phyloP scores from a whole-genome alignment of 2,797 vertebrate species.

The Oryzias sinensis region DNA sequence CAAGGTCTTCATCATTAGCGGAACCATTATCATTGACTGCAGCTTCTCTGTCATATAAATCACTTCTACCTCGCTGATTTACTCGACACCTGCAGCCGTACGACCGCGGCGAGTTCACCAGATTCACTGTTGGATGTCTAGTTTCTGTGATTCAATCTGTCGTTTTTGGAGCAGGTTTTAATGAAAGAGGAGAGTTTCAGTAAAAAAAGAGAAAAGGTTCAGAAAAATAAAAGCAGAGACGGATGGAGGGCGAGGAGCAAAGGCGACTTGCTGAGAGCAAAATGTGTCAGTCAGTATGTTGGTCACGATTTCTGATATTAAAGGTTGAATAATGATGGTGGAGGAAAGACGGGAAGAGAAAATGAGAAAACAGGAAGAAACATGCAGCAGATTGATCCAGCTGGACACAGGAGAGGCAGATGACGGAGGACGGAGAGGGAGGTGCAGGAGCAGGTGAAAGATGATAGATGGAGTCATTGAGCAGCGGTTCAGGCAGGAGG shows the following conservation, averaged over 20 bases:
- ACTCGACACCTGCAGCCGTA: constrained; percentile 25
- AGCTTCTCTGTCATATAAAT: constrained; percentile 63
- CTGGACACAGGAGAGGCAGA: constrained; percentile 13
- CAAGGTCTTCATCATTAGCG: constrained; percentile 67
- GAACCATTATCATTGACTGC: constrained; percentile 57
- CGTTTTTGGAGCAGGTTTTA: no score
- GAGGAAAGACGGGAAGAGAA: constrained; percentile 8
- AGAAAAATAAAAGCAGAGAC: no score
- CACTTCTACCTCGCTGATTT: constrained; percentile 56
- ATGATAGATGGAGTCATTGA: constrained; percentile 58
- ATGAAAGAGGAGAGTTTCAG: no score
- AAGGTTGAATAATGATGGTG: constrained; percentile 16
- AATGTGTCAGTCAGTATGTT: no score
- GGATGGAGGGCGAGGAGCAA: no score
- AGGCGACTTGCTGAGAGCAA: no score
- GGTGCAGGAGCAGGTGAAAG: constrained; percentile 46
- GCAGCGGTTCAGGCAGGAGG: constrained; percentile 17
- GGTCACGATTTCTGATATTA: constrained; percentile 10
- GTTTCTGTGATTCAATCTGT: no score
- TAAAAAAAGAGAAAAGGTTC: no score
- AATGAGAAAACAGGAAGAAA: constrained; percentile 11
- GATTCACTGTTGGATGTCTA: no score
- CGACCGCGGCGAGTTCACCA: constrained; percentile 9
- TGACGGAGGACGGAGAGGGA: constrained; percentile 13
- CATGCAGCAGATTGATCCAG: constrained; percentile 14